Conservation (phyloP, 92 coral and sea anemone genomes). For the Pocillopora grandis region DNA sequence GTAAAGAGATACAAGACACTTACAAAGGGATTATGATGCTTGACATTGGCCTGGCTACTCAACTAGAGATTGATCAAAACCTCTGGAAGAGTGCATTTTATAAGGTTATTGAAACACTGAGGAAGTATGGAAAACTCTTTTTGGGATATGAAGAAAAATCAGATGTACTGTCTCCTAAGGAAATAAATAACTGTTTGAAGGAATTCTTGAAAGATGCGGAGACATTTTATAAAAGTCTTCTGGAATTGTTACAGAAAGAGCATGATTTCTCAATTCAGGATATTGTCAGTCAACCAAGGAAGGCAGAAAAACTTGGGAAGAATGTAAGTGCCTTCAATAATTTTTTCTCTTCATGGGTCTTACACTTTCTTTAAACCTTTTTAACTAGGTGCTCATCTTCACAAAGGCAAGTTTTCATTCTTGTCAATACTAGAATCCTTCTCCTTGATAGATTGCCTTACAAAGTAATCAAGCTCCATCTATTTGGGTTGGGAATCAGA, state of each 20-base stretch:
- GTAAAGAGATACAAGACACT: constrained; percentile 81
- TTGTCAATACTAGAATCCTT: too few species aligned
- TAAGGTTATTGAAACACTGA: constrained; percentile 85
- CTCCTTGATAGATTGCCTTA: too few species aligned
- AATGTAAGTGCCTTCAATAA: constrained; percentile 54
- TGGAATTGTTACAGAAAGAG: constrained; percentile 65
- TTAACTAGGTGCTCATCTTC: too few species aligned
- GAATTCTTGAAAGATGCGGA: constrained; percentile 59
- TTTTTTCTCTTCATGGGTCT: too few species aligned
- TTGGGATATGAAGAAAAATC: constrained; percentile 64
- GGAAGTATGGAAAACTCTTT: constrained; percentile 77
- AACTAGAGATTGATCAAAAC: constrained; percentile 79
- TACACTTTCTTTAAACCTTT: too few species aligned
- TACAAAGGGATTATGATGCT: constrained; percentile 82
- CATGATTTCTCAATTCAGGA: constrained; percentile 67
- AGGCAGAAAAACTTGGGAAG: constrained; percentile 69
- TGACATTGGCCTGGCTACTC: constrained; percentile 74
- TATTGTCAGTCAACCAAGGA: constrained; percentile 65
- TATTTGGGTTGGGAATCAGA: too few species aligned
- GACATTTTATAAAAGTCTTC: constrained; percentile 61
- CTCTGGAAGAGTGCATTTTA: constrained; percentile 92
- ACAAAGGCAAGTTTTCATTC: too few species aligned
- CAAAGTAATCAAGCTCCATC: too few species aligned
- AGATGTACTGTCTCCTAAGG: constrained; percentile 60
- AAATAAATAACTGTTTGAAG: constrained; percentile 55